A percentile compares a stretch with the other conserved stretches of the same genome.
These are phyloP conservation scores for Pelagia noctiluca DNA, from an alignment of 30 jellyfish, hydroid and myxozoan species.

Conservation along the genomic window DNA sequence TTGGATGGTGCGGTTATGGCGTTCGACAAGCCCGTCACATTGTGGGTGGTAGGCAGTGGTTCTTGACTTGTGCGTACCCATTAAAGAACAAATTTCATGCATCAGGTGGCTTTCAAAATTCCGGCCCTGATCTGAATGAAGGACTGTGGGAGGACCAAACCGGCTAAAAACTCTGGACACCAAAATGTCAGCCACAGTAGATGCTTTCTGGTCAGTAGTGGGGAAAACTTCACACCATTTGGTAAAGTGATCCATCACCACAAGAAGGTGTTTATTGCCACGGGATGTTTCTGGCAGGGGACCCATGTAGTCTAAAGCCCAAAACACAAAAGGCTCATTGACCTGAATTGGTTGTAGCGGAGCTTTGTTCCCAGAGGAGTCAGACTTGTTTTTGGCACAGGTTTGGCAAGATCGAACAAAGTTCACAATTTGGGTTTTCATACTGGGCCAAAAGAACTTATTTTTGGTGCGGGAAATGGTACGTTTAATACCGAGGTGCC, in stretches of 20 bases:
- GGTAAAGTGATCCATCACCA: slow-evolving; percentile 45
- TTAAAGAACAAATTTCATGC: slow-evolving; percentile 36
- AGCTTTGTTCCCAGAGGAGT: slow-evolving; percentile 18
- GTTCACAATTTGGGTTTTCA: not conserved
- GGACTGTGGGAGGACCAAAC: slow-evolving; percentile 36
- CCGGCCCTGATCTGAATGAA: slow-evolving; percentile 56
- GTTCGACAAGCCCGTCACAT: slow-evolving; percentile 48
- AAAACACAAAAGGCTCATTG: slow-evolving; percentile 35
- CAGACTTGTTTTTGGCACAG: slow-evolving; percentile 30
- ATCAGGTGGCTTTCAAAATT: slow-evolving; percentile 27
- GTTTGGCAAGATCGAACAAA: slow-evolving; percentile 10
- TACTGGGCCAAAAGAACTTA: slow-evolving; percentile 36
- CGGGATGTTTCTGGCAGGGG: slow-evolving; percentile 54
- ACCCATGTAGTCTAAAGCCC: slow-evolving; percentile 60
- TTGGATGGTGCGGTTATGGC: slow-evolving; percentile 46
- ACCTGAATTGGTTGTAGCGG: slow-evolving; percentile 38
- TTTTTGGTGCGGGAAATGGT: slow-evolving; percentile 21
- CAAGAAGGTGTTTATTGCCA: slow-evolving; percentile 61
- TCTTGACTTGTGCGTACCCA: slow-evolving; percentile 38
- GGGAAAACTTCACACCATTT: slow-evolving; percentile 44
- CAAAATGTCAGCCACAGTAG: slow-evolving; percentile 52
- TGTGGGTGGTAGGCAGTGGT: slow-evolving; percentile 31
- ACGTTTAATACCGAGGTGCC: slow-evolving; percentile 38
- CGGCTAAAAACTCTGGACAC: slow-evolving; percentile 35
- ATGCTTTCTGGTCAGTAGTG: slow-evolving; percentile 25